A percentile compares a stretch with the other conserved stretches of the same genome.
These are phyloP conservation scores for Hemicrepidius hirtus DNA, from an alignment of 2,888 invertebrate genomes.

Conservation along the genomic window DNA sequence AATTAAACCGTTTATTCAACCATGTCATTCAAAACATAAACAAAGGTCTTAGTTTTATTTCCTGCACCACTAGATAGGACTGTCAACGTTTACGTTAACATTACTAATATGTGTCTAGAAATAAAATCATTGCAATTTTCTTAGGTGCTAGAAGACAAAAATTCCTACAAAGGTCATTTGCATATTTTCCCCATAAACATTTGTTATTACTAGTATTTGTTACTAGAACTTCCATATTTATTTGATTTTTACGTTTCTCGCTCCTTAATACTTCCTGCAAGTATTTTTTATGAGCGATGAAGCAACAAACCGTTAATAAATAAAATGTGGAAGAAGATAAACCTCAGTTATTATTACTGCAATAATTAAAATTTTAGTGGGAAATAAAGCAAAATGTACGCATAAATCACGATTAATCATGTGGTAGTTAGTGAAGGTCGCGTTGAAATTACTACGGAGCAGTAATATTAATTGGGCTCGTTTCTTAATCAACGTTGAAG, in stretches of 20 bases:
- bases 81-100: neutral
- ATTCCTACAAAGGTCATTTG: slow-evolving; percentile 40
- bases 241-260: neutral
- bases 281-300: slow-evolving; percentile 19
- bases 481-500: slow-evolving; percentile 47
- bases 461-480: slow-evolving; percentile 43
- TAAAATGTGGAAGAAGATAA: neutral
- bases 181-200: slow-evolving; percentile 49
- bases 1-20: too few relatives aligned
- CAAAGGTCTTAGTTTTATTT: too few relatives aligned
- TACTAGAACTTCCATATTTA: slow-evolving; percentile 16
- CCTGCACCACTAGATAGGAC: too few relatives aligned
- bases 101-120: neutral
- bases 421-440: slow-evolving; percentile 40
- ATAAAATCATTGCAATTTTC: slow-evolving; percentile 15
- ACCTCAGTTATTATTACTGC: neutral
- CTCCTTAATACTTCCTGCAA: neutral
- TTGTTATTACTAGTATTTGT: slow-evolving; percentile 44
- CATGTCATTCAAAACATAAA: too few relatives aligned
- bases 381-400: slow-evolving; percentile 30
- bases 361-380: slow-evolving; percentile 15
- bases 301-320: slow-evolving; percentile 13
- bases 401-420: slow-evolving; percentile 46
- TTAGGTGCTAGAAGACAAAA: slow-evolving; percentile 13
- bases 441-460: slow-evolving; percentile 35